Conservation (phyloP, 2,113 vertebrate species). For the Hystrix brachyura region DNA sequence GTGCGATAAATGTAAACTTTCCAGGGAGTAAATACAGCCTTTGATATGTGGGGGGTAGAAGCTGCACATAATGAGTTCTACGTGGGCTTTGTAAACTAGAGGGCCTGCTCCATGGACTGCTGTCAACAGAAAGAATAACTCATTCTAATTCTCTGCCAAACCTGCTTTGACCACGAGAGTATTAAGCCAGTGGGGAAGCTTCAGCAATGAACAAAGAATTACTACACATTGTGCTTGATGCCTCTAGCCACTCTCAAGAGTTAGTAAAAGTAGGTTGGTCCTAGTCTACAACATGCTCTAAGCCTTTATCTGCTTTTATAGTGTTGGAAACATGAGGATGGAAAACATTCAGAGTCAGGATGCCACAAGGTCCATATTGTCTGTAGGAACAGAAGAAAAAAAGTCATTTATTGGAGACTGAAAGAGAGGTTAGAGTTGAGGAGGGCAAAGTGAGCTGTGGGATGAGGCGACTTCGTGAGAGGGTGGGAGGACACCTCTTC, state of each 20-base stretch:
- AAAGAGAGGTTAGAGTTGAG: not conserved
- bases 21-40: not conserved
- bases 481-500: not conserved
- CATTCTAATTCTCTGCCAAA: not conserved
- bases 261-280: not conserved
- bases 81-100: not conserved
- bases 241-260: not conserved
- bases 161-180: not conserved
- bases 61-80: not conserved
- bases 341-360: not conserved
- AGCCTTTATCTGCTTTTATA: not conserved
- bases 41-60: not conserved
- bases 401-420: not conserved
- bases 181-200: not conserved
- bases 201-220: not conserved
- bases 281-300: not conserved
- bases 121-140: not conserved
- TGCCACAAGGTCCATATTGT: not conserved
- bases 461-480: not conserved
- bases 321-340: not conserved
- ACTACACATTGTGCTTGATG: not conserved
- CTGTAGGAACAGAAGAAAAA: not conserved
- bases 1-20: not conserved
- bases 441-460: not conserved
- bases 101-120: not conserved